Percentiles rank a stretch among this genome's conserved stretches.
Conservation (phyloP, 1,140 invertebrate species). For the Sinonovacula constricta region DNA sequence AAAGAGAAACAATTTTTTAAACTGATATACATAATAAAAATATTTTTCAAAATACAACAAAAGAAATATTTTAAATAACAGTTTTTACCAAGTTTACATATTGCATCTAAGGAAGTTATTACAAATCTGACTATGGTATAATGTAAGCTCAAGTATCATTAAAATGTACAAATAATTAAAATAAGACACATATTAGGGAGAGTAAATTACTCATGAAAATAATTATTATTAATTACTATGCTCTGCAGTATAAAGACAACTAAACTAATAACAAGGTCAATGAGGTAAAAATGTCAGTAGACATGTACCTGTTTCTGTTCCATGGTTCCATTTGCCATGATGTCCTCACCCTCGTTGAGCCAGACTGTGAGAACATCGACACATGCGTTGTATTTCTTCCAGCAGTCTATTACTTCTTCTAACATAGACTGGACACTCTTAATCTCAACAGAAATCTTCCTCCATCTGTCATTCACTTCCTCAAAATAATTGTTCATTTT, state of each 20-base stretch:
- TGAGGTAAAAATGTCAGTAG: no score
- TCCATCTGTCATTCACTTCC: slow-evolving; percentile 93
- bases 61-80: no score
- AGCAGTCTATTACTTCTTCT: slow-evolving; percentile 90
- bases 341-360: slow-evolving; percentile 87
- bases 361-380: slow-evolving; percentile 88
- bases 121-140: background rate
- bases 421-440: slow-evolving; percentile 92
- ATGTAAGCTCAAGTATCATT: no score
- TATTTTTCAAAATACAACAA: background rate
- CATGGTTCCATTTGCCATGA: slow-evolving; percentile 83
- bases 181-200: no score
- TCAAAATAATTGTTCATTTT: slow-evolving; percentile 91
- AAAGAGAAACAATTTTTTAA: slow-evolving; percentile 19
- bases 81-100: no score
- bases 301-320: slow-evolving; percentile 88
- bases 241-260: no score
- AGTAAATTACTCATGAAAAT: no score
- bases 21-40: background rate
- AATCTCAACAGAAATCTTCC: slow-evolving; percentile 92
- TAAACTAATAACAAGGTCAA: no score
- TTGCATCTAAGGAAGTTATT: no score
- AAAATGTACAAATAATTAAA: no score
- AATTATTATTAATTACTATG: no score
- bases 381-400: slow-evolving; percentile 89